phyloP scores from a whole-genome alignment of 2,888 invertebrate genomes.

The Lasioglossum leucozonium region DNA sequence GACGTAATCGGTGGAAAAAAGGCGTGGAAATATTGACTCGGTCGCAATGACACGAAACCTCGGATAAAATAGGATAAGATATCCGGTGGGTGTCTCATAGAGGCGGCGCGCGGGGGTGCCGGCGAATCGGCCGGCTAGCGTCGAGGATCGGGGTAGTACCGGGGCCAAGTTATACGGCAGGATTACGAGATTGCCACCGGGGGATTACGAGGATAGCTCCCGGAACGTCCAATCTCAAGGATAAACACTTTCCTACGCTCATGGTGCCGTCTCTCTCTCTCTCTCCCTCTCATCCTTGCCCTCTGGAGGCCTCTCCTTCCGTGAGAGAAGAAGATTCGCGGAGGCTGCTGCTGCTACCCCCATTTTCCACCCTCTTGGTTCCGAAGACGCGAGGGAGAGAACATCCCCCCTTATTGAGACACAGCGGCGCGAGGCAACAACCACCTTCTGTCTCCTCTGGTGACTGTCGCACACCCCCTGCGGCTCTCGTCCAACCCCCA shows the following conservation, averaged over 20 bases:
- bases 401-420: slow-evolving; percentile 49
- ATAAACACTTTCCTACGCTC: slow-evolving; percentile 84
- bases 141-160: slow-evolving; percentile 53
- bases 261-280: slow-evolving; percentile 53
- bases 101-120: slow-evolving; percentile 36
- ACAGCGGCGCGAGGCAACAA: not conserved
- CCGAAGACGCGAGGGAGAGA: slow-evolving; percentile 8
- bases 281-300: slow-evolving; percentile 44
- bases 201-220: slow-evolving; percentile 84
- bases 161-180: slow-evolving; percentile 81
- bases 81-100: slow-evolving; percentile 53
- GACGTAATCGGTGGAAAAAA: slow-evolving; percentile 20
- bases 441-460: slow-evolving; percentile 4
- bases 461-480: not conserved
- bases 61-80: slow-evolving; percentile 65
- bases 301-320: slow-evolving; percentile 53
- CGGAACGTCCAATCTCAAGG: slow-evolving; percentile 84
- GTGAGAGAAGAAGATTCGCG: slow-evolving; percentile 29
- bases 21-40: slow-evolving; percentile 78
- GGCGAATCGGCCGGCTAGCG: slow-evolving; percentile 44
- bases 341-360: not conserved
- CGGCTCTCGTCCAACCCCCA: not conserved
- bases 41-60: slow-evolving; percentile 74
- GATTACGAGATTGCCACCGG: slow-evolving; percentile 84
- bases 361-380: not conserved